These are phyloP conservation scores for Notocelia uddmanniana DNA, from an alignment of 2,888 invertebrate species.

Conservation along the genomic window DNA sequence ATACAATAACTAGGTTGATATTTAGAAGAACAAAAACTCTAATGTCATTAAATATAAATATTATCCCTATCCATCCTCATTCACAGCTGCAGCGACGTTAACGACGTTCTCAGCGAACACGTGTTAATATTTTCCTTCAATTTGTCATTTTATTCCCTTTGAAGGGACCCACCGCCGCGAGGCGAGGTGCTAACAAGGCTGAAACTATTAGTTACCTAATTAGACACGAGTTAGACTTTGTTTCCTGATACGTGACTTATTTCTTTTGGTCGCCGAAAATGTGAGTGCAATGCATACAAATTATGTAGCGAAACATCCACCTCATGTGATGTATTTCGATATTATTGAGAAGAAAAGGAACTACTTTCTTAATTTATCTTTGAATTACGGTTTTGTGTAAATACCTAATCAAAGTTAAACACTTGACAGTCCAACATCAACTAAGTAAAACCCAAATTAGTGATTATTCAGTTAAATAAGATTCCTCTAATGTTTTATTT, in stretches of 20 bases:
- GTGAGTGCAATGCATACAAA: too few species aligned
- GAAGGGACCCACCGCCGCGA: conserved; percentile 36
- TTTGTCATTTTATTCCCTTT: conserved; percentile 44
- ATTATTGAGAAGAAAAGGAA: too few species aligned
- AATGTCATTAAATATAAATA: conserved; percentile 37
- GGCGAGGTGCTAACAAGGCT: conserved; percentile 32
- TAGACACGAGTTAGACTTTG: conserved; percentile 10
- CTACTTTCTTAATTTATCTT: too few species aligned
- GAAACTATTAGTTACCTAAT: conserved; percentile 31
- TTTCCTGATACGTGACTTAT: neutral
- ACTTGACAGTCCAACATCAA: too few species aligned
- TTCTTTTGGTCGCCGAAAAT: neutral
- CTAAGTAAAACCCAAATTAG: too few species aligned
- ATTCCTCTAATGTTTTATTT: too few species aligned
- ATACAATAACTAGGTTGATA: neutral
- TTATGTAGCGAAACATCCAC: too few species aligned
- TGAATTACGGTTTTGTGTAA: too few species aligned
- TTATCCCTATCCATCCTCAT: conserved; percentile 27
- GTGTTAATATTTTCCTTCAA: conserved; percentile 43
- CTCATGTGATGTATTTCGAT: too few species aligned
- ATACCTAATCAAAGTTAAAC: too few species aligned
- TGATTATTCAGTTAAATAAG: too few species aligned
- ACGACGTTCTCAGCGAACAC: conserved; percentile 32
- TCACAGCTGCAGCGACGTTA: conserved; percentile 30
- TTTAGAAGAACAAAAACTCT: conserved; percentile 10